Conservation (phyloP, 2,888 invertebrate species). For the Troides helena region DNA sequence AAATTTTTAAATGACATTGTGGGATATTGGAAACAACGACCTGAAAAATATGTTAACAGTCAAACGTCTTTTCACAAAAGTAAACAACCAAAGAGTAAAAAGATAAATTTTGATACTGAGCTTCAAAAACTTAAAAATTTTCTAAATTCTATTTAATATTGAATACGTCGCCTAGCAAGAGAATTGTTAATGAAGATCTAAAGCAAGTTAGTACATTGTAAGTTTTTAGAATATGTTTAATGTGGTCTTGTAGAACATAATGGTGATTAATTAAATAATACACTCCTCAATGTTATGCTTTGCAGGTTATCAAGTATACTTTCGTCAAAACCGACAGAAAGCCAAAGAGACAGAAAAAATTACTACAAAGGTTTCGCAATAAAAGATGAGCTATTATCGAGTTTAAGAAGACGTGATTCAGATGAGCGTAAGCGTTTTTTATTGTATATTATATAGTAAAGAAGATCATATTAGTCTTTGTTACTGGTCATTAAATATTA, state of each 20-base stretch:
- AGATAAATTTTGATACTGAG: no score
- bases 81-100: no score
- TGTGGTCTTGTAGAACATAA: background rate
- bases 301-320: conserved; percentile 14
- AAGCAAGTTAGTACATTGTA: conserved; percentile 7
- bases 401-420: conserved; percentile 14
- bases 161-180: background rate
- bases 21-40: no score
- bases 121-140: conserved; percentile 15
- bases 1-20: background rate
- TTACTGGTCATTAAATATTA: background rate
- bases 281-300: background rate
- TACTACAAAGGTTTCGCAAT: conserved; percentile 14
- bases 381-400: conserved; percentile 1
- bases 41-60: no score
- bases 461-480: background rate
- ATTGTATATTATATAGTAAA: background rate
- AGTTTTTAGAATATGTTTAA: background rate
- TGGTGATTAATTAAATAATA: background rate
- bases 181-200: conserved; percentile 5
- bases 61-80: no score
- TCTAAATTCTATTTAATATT: conserved; percentile 25
- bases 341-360: background rate
- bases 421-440: conserved; percentile 13
- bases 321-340: background rate